A percentile compares a stretch with the other conserved stretches of the same genome.
Evolutionary conservation across 2,797 vertebrate species (phyloP).

Genomic region (Chelonia mydas): DNA sequence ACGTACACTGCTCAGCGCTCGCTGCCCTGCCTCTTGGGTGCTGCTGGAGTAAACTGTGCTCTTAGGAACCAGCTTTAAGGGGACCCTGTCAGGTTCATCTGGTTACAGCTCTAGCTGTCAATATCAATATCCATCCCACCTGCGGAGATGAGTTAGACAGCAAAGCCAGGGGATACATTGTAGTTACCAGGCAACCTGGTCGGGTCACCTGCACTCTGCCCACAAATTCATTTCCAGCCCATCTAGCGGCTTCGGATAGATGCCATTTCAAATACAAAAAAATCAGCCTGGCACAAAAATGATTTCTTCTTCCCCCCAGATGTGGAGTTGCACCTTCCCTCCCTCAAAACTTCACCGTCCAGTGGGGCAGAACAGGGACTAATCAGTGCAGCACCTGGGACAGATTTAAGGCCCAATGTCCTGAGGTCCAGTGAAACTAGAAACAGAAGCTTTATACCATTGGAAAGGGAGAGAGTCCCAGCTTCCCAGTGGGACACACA

Average conservation of each 20-base stretch:
- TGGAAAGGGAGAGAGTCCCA: neutral
- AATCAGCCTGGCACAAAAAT: neutral
- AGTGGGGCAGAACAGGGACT: neutral
- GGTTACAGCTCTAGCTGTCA: neutral
- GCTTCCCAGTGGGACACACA: neutral
- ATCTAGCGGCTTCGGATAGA: neutral
- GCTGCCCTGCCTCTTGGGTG: neutral
- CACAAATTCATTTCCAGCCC: neutral
- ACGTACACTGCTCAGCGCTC: neutral
- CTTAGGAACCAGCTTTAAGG: neutral
- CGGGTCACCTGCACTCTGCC: neutral
- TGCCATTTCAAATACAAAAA: neutral
- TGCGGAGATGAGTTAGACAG: neutral
- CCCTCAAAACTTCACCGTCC: neutral
- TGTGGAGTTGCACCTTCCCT: neutral
- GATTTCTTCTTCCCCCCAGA: neutral
- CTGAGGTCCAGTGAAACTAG: constrained; percentile 3
- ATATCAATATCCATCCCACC: neutral
- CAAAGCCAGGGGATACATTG: neutral
- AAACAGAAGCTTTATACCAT: neutral
- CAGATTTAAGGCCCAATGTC: neutral
- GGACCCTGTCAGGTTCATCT: neutral
- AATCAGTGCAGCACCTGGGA: neutral
- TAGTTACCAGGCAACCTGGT: neutral
- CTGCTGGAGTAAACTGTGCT: neutral